Conservation (phyloP, 2,797 vertebrate genomes). For the Halcyon badia region DNA sequence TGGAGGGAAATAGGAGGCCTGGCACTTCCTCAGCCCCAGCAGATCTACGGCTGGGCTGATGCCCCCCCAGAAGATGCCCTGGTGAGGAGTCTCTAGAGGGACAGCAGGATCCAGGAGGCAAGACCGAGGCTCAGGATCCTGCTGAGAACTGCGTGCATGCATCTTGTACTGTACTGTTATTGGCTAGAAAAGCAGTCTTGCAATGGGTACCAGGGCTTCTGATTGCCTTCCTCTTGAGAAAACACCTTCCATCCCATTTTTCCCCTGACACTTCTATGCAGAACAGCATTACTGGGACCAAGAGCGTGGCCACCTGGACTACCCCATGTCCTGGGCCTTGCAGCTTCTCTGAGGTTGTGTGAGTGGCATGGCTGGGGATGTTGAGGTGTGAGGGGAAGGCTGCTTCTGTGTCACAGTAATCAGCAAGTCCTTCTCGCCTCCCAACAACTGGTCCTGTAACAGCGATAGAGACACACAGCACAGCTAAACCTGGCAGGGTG, state of each 20-base stretch:
- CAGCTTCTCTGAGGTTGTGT: neutral
- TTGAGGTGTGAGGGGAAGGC: neutral
- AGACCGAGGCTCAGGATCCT: neutral
- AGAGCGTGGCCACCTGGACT: neutral
- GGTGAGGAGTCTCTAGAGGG: neutral
- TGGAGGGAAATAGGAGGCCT: neutral
- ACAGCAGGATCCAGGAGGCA: neutral
- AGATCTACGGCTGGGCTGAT: neutral
- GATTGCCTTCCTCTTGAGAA: neutral
- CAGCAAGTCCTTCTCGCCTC: neutral
- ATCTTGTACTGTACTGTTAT: neutral
- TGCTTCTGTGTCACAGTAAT: neutral
- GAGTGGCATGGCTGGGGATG: neutral
- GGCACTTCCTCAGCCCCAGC: neutral
- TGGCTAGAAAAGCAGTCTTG: neutral
- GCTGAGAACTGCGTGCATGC: rapidly evolving
- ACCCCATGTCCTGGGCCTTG: neutral
- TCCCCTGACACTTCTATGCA: neutral
- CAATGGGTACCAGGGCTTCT: neutral
- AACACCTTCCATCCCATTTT: neutral
- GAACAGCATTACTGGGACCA: neutral
- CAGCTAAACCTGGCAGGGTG: rapidly evolving
- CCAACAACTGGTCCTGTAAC: neutral
- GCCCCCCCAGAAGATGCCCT: neutral
- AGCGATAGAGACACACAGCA: rapidly evolving